phyloP scores from a whole-genome alignment of 1,140 invertebrate species.

The Cylas formicarius region DNA sequence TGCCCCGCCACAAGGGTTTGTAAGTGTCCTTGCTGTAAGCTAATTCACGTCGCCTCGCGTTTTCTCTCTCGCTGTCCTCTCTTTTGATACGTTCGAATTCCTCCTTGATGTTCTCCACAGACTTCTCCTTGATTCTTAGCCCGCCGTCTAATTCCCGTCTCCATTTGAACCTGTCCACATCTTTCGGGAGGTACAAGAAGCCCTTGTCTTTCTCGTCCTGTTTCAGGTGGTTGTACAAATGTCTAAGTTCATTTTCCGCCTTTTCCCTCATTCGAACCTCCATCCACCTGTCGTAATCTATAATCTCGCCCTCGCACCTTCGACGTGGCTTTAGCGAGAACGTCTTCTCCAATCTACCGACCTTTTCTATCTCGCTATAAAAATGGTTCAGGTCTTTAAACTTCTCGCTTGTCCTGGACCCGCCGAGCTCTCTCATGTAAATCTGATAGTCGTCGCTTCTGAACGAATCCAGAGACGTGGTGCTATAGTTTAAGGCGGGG shows the following conservation, averaged over 20 bases:
- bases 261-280: conserved; percentile 68
- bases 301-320: conserved; percentile 67
- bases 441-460: conserved; percentile 53
- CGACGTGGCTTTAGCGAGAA: conserved; percentile 61
- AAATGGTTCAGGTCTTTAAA: conserved; percentile 82
- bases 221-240: conserved; percentile 70
- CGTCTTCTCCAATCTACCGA: conserved; percentile 71
- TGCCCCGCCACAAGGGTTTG: conserved; percentile 76
- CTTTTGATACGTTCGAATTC: conserved; percentile 54
- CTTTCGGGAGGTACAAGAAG: conserved; percentile 70
- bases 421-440: conserved; percentile 63
- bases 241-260: conserved; percentile 73
- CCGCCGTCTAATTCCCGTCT: conserved; percentile 64
- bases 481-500: conserved; percentile 34
- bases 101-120: conserved; percentile 74
- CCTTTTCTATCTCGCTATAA: conserved; percentile 77
- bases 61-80: conserved; percentile 44
- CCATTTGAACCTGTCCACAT: conserved; percentile 59
- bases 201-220: conserved; percentile 74
- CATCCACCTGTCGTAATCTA: conserved; percentile 83
- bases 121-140: conserved; percentile 74
- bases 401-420: conserved; percentile 63
- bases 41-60: conserved; percentile 42
- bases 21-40: conserved; percentile 57
- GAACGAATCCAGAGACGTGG: conserved; percentile 29